Base-by-base conservation (phyloP, 2,888 invertebrate species). In the Drosophila meridiana region DNA sequence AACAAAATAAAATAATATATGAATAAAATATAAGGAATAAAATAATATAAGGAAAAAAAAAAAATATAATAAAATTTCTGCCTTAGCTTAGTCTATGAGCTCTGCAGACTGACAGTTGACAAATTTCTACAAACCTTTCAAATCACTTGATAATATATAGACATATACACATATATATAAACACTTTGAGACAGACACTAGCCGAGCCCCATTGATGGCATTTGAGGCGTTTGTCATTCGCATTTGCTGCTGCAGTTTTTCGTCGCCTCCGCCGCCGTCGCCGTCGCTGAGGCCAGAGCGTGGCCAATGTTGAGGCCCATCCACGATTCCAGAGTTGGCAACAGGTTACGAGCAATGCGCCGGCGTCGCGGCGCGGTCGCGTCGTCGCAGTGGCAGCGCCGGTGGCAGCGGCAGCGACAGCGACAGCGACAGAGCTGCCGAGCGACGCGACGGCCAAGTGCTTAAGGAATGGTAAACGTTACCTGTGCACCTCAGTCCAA, bases 381-480 rank as follows among this genome's bases (percentile, higher is more conserved):
- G 70, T 69, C 63, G 72, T 66, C 62, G 64, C 70, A 60, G 69
- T n/a, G n/a, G 11, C 58, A 40, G 56, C 40, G 11, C 20, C 20
- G 20, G 20, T 20, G 20, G 59, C 38, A 26, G 52, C 26, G 14
- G 2, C 56, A 56, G 56, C 56, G 32, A 20, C 56, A 56, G 56
- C 56, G 32, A 20, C 56, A 11, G 30, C 67, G 28, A 13, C 38
- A 28, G 38, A 14, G 28, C 38, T 28, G 56, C 56, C 56, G 56
- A 40, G 28, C 56, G 69, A 26, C 68, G 28, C 56, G 69, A 26
- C 68, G 65, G 53, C 77, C 82, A 87, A 92, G 83, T 87, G 92
- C 92, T 92, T 90, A 92, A 92, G 92, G 89, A 92, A 92, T 91
- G 91, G 90, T 91, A 89, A 91, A 86, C 83, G 89, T 86, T 90